These are phyloP conservation scores for Brachionus calyciflorus DNA, from an alignment of 1,140 invertebrate genomes.

Conservation along the genomic window DNA sequence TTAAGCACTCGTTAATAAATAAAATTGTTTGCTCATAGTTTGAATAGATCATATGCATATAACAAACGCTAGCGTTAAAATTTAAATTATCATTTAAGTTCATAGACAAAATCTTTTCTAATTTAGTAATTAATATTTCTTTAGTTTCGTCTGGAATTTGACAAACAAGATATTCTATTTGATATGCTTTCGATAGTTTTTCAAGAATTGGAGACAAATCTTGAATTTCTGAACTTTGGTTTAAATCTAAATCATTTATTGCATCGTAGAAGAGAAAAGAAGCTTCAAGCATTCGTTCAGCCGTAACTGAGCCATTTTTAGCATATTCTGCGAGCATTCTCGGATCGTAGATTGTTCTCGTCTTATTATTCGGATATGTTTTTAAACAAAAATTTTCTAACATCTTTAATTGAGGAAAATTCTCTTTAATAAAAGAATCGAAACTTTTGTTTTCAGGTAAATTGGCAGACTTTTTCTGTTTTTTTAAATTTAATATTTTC, in stretches of 20 bases:
- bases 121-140: neutral
- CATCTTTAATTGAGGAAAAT: neutral
- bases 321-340: neutral
- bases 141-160: neutral
- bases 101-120: neutral
- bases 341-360: neutral
- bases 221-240: neutral
- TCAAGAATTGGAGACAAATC: neutral
- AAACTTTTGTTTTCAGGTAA: neutral
- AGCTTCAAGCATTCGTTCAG: neutral
- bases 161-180: neutral
- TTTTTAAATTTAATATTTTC: neutral
- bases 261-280: neutral
- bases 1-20: neutral
- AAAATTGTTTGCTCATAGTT: neutral
- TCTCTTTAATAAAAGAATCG: neutral
- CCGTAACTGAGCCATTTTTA: neutral
- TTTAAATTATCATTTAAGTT: neutral
- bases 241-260: neutral
- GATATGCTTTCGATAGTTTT: neutral
- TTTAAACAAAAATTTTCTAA: neutral
- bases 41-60: neutral
- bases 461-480: neutral
- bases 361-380: neutral
- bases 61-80: slow-evolving; percentile 20